These are phyloP conservation scores for Marisa cornuarietis DNA, from an alignment of 1,140 invertebrate genomes.

Conservation along the genomic window DNA sequence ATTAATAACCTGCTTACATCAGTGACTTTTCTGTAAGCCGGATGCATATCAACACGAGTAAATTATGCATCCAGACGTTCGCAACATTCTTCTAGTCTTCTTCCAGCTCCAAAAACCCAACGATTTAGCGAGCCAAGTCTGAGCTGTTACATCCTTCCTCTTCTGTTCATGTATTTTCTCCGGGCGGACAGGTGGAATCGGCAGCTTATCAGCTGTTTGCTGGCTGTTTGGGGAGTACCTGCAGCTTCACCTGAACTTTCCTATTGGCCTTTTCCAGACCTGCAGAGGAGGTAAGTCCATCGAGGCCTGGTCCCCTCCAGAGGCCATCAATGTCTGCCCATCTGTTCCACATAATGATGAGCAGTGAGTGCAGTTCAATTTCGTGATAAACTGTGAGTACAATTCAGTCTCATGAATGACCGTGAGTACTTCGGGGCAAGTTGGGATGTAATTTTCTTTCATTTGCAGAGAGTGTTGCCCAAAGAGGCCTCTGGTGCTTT, in stretches of 20 bases:
- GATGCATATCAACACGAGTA: too few relatives aligned
- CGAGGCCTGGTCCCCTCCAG: conserved; percentile 51
- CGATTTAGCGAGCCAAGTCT: too few relatives aligned
- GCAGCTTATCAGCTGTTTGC: conserved; percentile 56
- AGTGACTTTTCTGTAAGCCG: too few relatives aligned
- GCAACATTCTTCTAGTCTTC: too few relatives aligned
- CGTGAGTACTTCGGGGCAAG: too few relatives aligned
- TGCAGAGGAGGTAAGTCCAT: conserved; percentile 54
- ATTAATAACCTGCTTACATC: too few relatives aligned
- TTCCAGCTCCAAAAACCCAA: too few relatives aligned
- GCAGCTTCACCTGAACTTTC: conserved; percentile 42
- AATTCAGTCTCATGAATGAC: too few relatives aligned
- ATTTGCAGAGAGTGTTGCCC: not conserved
- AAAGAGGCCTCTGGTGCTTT: conserved; percentile 30
- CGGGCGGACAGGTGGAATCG: conserved; percentile 1
- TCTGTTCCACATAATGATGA: not conserved
- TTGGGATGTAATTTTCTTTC: not conserved
- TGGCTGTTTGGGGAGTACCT: conserved; percentile 54
- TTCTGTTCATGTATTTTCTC: too few relatives aligned
- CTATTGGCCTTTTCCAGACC: conserved; percentile 52
- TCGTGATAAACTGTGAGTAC: too few relatives aligned
- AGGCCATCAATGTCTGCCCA: conserved; percentile 33
- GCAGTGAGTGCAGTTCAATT: not conserved
- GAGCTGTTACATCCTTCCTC: too few relatives aligned
- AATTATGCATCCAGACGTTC: too few relatives aligned